phyloP scores from a whole-genome alignment of 1,140 invertebrate species.

The Cyclargus thomasi region DNA sequence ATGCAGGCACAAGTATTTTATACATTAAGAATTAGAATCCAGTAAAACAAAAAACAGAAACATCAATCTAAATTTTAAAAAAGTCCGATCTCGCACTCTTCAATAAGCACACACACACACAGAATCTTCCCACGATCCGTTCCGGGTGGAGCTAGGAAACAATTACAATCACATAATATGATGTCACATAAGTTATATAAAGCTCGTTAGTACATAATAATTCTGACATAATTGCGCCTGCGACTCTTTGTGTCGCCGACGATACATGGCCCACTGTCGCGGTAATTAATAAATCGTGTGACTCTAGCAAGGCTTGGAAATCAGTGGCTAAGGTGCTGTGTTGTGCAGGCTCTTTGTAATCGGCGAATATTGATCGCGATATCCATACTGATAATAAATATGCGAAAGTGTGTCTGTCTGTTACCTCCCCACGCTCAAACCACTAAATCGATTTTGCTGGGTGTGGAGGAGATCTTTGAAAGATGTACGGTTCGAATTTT shows the following conservation, averaged over 20 bases:
- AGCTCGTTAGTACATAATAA: conserved; percentile 3
- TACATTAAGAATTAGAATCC: too few relatives aligned
- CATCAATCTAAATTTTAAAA: neutral
- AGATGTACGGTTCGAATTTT: too few relatives aligned
- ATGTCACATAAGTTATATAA: conserved; percentile 3
- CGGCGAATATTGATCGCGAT: too few relatives aligned
- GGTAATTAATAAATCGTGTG: neutral
- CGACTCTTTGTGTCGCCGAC: neutral
- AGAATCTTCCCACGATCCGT: neutral
- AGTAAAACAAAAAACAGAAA: neutral
- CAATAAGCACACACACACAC: neutral
- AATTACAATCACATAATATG: neutral
- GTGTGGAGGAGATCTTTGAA: too few relatives aligned
- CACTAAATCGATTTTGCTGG: too few relatives aligned
- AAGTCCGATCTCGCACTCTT: neutral
- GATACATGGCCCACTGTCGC: neutral
- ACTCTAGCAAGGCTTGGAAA: too few relatives aligned
- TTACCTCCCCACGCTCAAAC: too few relatives aligned
- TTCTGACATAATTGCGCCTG: neutral
- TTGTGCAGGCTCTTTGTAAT: too few relatives aligned
- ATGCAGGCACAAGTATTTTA: too few relatives aligned
- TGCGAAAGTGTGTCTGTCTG: too few relatives aligned
- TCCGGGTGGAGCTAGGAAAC: neutral
- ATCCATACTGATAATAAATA: too few relatives aligned
- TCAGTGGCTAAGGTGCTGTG: too few relatives aligned